Conservation (phyloP, 2,888 invertebrate genomes). For the Noctua comes region DNA sequence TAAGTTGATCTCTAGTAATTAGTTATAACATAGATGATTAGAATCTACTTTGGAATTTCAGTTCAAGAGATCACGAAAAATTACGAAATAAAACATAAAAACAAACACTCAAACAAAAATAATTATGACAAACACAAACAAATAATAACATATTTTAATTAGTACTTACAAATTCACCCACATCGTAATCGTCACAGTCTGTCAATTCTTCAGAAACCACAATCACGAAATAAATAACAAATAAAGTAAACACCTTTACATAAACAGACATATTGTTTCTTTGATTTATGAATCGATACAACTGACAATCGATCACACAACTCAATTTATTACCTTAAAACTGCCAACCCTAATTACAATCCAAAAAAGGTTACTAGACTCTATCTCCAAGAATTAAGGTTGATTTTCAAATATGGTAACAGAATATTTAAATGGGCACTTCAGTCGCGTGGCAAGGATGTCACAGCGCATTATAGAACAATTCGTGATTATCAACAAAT, state of each 20-base stretch:
- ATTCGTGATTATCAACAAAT: constrained; percentile 65
- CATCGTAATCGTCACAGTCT: constrained; percentile 49
- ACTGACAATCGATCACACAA: constrained; percentile 40
- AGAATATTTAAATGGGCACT: constrained; percentile 30
- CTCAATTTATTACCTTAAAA: constrained; percentile 62
- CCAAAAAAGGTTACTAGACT: background rate
- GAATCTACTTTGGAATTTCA: background rate
- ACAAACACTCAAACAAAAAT: background rate
- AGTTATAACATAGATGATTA: background rate
- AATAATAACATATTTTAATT: background rate
- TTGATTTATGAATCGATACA: constrained; percentile 63
- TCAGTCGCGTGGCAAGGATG: constrained; percentile 64
- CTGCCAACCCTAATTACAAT: constrained; percentile 52
- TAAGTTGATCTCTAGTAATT: too few relatives aligned
- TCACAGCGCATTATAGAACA: constrained; percentile 67
- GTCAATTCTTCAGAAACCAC: constrained; percentile 44
- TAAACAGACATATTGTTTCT: constrained; percentile 59
- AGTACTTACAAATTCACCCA: constrained; percentile 39
- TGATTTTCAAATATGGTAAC: constrained; percentile 26
- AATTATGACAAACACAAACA: background rate
- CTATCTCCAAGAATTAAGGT: constrained; percentile 13
- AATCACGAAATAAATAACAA: constrained; percentile 54
- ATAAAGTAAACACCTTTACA: constrained; percentile 49
- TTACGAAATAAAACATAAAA: background rate
- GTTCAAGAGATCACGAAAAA: background rate